Evolutionary conservation across 2,888 invertebrate genomes (phyloP).

Genomic region (Hanleya hanleyi): DNA sequence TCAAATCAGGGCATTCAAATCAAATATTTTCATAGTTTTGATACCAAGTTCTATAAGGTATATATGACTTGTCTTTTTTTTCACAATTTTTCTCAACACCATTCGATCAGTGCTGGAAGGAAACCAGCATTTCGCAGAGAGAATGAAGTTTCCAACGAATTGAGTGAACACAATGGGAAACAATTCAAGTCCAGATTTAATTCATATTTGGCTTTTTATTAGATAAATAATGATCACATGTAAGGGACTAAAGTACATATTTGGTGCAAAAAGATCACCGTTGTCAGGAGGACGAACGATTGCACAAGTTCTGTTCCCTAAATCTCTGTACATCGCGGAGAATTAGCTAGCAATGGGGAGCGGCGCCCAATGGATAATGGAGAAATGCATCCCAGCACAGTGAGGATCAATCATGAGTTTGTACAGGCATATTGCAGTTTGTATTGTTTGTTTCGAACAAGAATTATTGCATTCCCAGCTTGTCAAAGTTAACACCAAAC

Average conservation of each 20-base stretch:
- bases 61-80: no score
- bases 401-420: not conserved
- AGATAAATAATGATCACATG: constrained; percentile 69
- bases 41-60: no score
- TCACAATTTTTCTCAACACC: no score
- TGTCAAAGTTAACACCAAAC: no score
- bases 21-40: no score
- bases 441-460: not conserved
- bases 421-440: not conserved
- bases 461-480: not conserved
- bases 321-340: not conserved
- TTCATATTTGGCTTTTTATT: constrained; percentile 48
- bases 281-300: constrained; percentile 38
- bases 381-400: not conserved
- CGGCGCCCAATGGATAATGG: not conserved
- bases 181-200: not conserved
- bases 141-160: no score
- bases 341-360: not conserved
- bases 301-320: not conserved
- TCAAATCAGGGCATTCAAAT: no score
- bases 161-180: no score
- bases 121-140: no score
- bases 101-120: no score
- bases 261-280: constrained; percentile 42
- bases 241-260: constrained; percentile 65